Evolutionary conservation across 2,888 invertebrate species (phyloP), one percentile per base, ranked within the genome.

Genomic region (Drosophila lacicola): DNA sequence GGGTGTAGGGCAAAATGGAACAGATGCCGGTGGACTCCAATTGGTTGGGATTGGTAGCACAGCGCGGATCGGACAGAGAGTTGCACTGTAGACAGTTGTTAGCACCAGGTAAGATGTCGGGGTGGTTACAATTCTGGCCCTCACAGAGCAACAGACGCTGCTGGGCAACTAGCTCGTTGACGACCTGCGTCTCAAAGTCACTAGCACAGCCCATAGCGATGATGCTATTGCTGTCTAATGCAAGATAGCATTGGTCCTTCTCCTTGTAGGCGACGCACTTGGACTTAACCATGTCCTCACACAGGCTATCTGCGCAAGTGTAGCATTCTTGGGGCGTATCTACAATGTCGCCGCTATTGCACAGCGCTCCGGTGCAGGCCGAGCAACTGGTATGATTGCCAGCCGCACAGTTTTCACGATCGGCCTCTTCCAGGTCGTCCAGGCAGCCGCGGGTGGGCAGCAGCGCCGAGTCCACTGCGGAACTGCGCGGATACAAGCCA

Each of bases 1-100:
- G 73, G 0, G 90, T 88, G 55, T 90, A 91, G 1, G 91, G 91
- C n/a, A 82, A 6, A 0, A 34, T 3, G 1, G 85, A 56, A 64
- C 92, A 92, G 1, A 70, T 54, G 10, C 33, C 46, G 0, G 63
- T 70, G 34, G 57, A 65, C 14, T 41, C n/a, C 4, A 92, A 68
- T 34, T 85, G 71, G 54, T 90, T 90, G 1, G 92, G 92, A 58
- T 90, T 83, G 0, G 89, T 91, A 10, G 92, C 92, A 53, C 92
- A 92, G 0, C 75, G 76, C 0, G 84, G 33, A 37, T 92, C 88
- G 0, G 36, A 65, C 0, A 57, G 69, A 0, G 92, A 91, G 60
- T 76, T 70, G 63, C 92, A 92, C 2, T 75, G 74, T 3, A 86
- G 69, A 41, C 92, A 92, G 0, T 25, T 69, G 10, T 78, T 90